Base-by-base conservation (phyloP, 2,113 vertebrate species). In the Orientallactaga bullata region DNA sequence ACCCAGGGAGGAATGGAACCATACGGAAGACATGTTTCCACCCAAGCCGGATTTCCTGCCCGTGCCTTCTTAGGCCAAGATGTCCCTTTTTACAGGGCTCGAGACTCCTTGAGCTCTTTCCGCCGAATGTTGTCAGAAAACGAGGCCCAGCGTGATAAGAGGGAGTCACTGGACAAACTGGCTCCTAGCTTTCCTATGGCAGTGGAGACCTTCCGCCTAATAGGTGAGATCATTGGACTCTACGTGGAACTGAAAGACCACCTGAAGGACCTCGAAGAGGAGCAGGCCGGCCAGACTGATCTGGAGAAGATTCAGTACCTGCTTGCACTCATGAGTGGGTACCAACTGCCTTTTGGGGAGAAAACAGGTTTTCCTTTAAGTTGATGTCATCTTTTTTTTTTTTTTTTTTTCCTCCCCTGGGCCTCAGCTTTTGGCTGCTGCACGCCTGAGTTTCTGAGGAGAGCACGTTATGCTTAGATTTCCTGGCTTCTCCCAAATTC, bases 171-270 rank as follows among this genome's bases (percentile, higher is more conserved):
- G 80, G 81, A 92, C 0, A 96, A 77, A n/a, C 0, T 95, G 79
- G 51, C 79, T 7, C 89, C 94, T 0, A 94, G 30, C 32, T 97
- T 98, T 28, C 92, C 95, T 0, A 96, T 98, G 0, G 97, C 97
- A 0, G 37, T 97, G 87, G 98, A 98, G 37, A 98, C 97, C 0
- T 96, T 99, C 63, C 97, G 65, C 39, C 90, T 93, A 47, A 35
- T 98, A 0, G 96, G 97, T 1, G 93, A 97, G 69, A 95, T 99
- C 20, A 15, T 90, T 3, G 82, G 97, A 42, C 96, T 92, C 35
- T 98, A 98, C 0, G 0, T 30, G 1, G 42, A 72, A 30, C 96
- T 99, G 76, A 98, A 98, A 71, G 97, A 97, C 35, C 96, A 91
- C 0, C 85, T 99, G 39, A 85, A n/a, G 0, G 89, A 42, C 0